phyloP scores from a whole-genome alignment of 2,888 invertebrate species.

The Noctua fimbriata region DNA sequence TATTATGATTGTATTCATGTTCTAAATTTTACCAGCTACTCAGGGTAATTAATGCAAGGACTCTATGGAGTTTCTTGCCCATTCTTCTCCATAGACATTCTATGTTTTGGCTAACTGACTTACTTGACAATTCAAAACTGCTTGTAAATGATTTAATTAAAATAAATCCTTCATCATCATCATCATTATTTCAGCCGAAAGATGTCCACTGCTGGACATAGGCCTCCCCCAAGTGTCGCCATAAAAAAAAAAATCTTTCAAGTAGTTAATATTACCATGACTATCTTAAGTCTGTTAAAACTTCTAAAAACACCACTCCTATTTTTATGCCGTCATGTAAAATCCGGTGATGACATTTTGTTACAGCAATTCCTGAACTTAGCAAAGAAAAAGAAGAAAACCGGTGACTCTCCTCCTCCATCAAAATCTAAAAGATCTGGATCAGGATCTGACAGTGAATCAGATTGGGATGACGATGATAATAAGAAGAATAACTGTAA shows the following conservation, averaged over 20 bases:
- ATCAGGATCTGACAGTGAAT: constrained; percentile 88
- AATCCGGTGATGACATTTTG: neutral
- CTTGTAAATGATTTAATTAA: too few species aligned
- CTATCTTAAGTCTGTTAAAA: neutral
- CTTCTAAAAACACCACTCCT: neutral
- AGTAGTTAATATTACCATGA: neutral
- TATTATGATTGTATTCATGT: neutral
- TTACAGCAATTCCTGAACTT: constrained; percentile 94
- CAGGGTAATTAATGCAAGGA: neutral
- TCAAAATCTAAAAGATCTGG: constrained; percentile 76
- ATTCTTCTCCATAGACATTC: neutral
- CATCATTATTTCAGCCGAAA: too few species aligned
- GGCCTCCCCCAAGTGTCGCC: too few species aligned
- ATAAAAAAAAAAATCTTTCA: neutral
- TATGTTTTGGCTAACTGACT: too few species aligned
- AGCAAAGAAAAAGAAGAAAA: constrained; percentile 94
- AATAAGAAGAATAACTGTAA: constrained; percentile 82
- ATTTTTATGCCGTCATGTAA: neutral
- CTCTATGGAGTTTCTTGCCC: neutral
- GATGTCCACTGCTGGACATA: too few species aligned
- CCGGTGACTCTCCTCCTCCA: constrained; percentile 85
- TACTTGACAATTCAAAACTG: too few species aligned
- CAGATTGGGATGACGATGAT: constrained; percentile 88
- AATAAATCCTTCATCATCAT: too few species aligned
- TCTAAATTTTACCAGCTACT: neutral